Conservation (phyloP, 2,888 invertebrate species). For the Bombyx huttoni region DNA sequence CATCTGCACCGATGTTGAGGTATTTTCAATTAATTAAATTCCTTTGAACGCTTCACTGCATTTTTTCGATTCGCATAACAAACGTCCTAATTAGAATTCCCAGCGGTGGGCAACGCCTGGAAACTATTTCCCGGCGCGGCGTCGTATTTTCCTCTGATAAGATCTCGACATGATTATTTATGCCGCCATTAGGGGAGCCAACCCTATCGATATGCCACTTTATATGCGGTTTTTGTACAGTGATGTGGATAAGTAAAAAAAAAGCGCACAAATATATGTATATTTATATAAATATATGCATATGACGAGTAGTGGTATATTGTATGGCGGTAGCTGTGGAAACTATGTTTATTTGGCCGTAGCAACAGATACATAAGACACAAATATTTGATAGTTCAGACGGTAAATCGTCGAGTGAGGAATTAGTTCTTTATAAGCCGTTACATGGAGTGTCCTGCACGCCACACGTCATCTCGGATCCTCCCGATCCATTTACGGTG, state of each 20-base stretch:
- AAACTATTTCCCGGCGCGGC: constrained; percentile 55
- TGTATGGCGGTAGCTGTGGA: no score
- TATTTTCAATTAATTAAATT: constrained; percentile 7
- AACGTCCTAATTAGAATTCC: constrained; percentile 53
- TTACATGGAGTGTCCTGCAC: no score
- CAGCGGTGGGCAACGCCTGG: constrained; percentile 21
- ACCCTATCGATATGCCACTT: constrained; percentile 63
- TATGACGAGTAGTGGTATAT: no score
- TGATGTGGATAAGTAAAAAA: constrained; percentile 16
- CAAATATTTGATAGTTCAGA: no score
- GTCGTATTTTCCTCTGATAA: constrained; percentile 66
- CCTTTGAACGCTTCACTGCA: constrained; percentile 9
- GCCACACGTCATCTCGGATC: no score
- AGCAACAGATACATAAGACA: no score
- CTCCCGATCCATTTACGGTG: no score
- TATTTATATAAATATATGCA: no score
- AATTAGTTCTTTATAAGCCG: no score
- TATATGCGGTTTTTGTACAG: constrained; percentile 46
- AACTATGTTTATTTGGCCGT: no score
- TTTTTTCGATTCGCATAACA: constrained; percentile 15
- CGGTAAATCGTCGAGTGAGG: no score
- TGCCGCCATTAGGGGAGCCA: constrained; percentile 58
- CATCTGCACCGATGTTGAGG: neutral
- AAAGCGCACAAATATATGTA: neutral
- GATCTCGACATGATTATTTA: constrained; percentile 70